phyloP scores from a whole-genome alignment of 2,113 vertebrate species.

The Pedionomus torquatus region DNA sequence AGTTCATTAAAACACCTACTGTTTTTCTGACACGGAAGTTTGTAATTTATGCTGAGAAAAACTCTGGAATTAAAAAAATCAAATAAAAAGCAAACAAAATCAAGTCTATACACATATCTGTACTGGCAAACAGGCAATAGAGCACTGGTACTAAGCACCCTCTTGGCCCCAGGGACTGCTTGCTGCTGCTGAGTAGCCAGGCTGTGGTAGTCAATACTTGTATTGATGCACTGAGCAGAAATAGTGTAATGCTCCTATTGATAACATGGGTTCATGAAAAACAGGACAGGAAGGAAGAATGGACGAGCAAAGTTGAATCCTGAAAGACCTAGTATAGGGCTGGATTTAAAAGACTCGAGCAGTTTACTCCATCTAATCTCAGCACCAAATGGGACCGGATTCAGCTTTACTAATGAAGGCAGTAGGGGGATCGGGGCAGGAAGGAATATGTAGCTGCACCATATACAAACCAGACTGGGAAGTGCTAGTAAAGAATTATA shows the following conservation, averaged over 20 bases:
- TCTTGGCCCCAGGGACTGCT: too few relatives aligned
- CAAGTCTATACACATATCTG: neutral
- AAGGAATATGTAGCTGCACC: neutral
- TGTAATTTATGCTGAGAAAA: neutral
- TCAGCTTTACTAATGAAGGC: neutral
- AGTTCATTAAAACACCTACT: neutral
- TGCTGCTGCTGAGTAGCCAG: neutral
- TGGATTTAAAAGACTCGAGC: neutral
- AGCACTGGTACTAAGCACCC: neutral
- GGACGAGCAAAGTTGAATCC: neutral
- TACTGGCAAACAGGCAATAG: neutral
- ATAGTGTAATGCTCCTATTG: accelerated
- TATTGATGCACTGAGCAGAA: neutral
- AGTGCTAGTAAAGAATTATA: neutral
- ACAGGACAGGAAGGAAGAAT: neutral
- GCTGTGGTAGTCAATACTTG: neutral
- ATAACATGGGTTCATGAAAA: neutral
- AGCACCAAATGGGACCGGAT: neutral
- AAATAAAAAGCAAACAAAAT: neutral
- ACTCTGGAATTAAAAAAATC: neutral
- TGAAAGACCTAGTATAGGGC: neutral
- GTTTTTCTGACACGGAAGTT: neutral
- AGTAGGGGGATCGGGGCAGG: neutral
- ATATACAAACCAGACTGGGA: neutral
- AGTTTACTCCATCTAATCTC: neutral